These are phyloP conservation scores for Halichoeres trimaculatus DNA, from an alignment of 2,113 vertebrate species.

Conservation along the genomic window DNA sequence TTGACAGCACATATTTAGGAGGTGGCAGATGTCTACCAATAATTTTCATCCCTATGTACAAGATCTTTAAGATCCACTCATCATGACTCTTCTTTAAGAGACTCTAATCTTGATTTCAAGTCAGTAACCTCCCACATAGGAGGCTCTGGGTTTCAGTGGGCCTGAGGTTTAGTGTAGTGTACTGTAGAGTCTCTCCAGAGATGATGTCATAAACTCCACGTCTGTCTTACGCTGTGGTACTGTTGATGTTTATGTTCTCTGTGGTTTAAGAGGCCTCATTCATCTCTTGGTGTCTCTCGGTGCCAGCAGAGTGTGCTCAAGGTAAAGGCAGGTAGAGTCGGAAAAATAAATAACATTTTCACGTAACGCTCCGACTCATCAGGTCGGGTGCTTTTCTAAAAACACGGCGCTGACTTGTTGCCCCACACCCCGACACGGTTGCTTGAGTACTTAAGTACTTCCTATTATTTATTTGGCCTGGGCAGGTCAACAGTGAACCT, in stretches of 20 bases:
- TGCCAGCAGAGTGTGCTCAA: conserved; percentile 44
- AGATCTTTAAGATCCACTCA: conserved; percentile 21
- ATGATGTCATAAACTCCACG: conserved; percentile 47
- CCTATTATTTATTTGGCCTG: conserved; percentile 59
- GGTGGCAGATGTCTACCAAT: no score
- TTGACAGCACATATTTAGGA: no score
- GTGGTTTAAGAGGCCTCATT: conserved; percentile 62
- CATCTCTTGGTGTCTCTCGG: conserved; percentile 42
- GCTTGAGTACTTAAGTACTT: conserved; percentile 75
- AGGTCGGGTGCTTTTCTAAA: conserved; percentile 69
- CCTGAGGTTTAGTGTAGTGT: conserved; percentile 15
- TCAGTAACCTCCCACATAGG: conserved; percentile 4
- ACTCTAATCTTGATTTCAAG: conserved; percentile 25
- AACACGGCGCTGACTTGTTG: conserved; percentile 69
- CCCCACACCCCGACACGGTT: conserved; percentile 56
- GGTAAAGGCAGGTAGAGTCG: conserved; percentile 43
- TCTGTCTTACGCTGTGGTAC: conserved; percentile 55
- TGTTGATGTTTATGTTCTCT: conserved; percentile 60
- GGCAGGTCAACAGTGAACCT: conserved; percentile 57
- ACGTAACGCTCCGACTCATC: conserved; percentile 58
- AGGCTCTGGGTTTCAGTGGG: conserved; percentile 15
- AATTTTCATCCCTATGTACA: background rate
- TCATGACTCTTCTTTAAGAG: conserved; percentile 26
- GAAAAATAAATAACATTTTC: conserved; percentile 54
- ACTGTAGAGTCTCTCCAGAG: conserved; percentile 48